Conservation (phyloP, 1,140 invertebrate species). For the Caenorhabditis latens region DNA sequence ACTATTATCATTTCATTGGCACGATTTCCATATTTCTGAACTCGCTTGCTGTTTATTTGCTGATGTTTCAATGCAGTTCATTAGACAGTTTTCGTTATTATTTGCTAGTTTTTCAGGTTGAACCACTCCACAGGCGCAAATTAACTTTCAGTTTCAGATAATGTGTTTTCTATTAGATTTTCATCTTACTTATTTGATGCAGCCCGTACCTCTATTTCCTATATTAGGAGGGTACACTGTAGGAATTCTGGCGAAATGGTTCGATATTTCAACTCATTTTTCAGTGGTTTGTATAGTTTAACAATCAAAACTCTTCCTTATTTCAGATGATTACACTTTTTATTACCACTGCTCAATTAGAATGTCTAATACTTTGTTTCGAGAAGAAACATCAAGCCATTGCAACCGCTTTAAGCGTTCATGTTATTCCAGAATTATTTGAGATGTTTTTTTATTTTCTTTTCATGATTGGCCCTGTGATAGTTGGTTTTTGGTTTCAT, state of each 20-base stretch:
- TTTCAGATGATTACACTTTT: too few species aligned
- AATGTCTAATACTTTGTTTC: too few species aligned
- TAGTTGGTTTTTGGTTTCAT: too few species aligned
- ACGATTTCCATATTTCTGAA: background rate
- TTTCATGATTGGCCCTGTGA: too few species aligned
- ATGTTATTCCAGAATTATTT: too few species aligned
- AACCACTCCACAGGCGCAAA: too few species aligned
- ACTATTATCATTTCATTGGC: background rate
- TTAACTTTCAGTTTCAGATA: slow-evolving; percentile 5
- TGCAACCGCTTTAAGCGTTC: too few species aligned
- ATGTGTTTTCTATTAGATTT: background rate
- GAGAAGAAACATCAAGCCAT: too few species aligned
- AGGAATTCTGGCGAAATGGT: background rate
- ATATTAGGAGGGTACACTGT: background rate
- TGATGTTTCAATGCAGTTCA: background rate
- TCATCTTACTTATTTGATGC: background rate
- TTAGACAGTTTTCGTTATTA: background rate
- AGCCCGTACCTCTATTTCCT: background rate
- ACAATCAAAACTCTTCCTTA: background rate
- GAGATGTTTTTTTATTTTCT: too few species aligned
- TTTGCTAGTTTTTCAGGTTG: background rate
- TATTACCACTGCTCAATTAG: too few species aligned
- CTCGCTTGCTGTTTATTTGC: background rate
- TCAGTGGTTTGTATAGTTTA: background rate
- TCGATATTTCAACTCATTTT: background rate